Base-by-base conservation (phyloP, 2,113 vertebrate species). In the Psittacula cyanocephala region DNA sequence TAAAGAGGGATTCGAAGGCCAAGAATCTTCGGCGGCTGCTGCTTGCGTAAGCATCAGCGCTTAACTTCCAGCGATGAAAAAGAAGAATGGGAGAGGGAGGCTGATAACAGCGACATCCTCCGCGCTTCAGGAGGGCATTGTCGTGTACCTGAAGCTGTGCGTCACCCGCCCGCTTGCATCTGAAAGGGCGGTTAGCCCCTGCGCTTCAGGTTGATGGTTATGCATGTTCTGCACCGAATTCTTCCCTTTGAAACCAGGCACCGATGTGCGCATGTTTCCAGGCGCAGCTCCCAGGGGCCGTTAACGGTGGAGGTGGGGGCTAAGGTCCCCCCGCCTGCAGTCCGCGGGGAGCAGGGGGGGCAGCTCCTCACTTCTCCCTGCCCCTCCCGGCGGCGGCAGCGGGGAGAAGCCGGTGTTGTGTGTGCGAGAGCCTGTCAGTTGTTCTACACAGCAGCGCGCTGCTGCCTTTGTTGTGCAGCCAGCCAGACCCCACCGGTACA, bases 371-470 rank as follows among this genome's bases (percentile, higher is more conserved):
- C 13, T 8, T 6, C 7, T 4, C 31, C 17, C 17, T 14, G 46
- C 28, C 14, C 4, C 19, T 59, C 33, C 20, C 55, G 20, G 29
- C 3, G 31, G 29, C 4, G 14, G 6, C 60, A 3, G 0, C 0
- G 7, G 2, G 19, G 25, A 7, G 24, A 2, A 3, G 28, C 33
- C 27, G 3, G 31, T 5, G 53, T 31, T 18, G 77, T 49, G 4
- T 3, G 2, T 3, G 0, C 13, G 59, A 44, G 46, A 12, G 62
- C 19, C 53, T 55, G 22, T 6, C 1, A 4, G 44, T 31, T 17
- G 7, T n/a, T 57, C 3, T 22, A 8, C 37, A 1, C 3, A 13
- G 31, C 0, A 37, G 67, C 31, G 43, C 6, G 16, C 47, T 47
- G 77, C 23, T 8, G 49, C 41, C 29, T 57, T 19, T 33, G 59